phyloP scores from a whole-genome alignment of 2,797 vertebrate genomes.

The Phoxinus dragarum region DNA sequence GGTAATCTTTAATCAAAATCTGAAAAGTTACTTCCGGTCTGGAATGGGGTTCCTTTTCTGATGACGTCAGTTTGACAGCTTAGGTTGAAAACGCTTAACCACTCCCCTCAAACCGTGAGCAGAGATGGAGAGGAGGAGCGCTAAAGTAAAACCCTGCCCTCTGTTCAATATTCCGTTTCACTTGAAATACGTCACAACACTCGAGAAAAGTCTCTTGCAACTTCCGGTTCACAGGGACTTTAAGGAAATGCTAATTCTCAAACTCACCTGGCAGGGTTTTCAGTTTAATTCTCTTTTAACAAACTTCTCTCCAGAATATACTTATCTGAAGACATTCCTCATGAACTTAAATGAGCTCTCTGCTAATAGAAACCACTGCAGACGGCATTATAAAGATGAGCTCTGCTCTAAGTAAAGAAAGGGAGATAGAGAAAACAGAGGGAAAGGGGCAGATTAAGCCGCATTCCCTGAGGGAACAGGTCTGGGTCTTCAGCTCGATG shows the following conservation, averaged over 20 bases:
- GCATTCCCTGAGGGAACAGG: constrained; percentile 36
- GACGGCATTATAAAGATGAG: constrained; percentile 28
- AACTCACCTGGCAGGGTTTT: constrained; percentile 12
- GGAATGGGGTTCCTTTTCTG: too few relatives aligned
- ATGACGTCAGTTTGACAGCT: too few relatives aligned
- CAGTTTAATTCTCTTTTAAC: constrained; percentile 14
- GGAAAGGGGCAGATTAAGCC: constrained; percentile 33
- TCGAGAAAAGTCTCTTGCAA: too few relatives aligned
- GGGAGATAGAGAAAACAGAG: constrained; percentile 45
- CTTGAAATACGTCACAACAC: too few relatives aligned
- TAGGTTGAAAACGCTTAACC: too few relatives aligned
- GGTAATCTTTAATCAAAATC: too few relatives aligned
- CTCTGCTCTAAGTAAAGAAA: constrained; percentile 18
- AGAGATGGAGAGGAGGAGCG: too few relatives aligned
- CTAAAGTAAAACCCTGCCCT: too few relatives aligned
- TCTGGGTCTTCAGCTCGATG: constrained; percentile 54
- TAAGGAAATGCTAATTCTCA: constrained; percentile 2
- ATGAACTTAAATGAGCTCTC: constrained; percentile 33
- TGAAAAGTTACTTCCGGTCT: too few relatives aligned
- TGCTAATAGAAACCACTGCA: constrained; percentile 32
- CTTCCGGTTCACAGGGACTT: too few relatives aligned
- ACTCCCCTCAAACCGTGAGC: too few relatives aligned
- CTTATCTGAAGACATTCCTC: constrained; percentile 8
- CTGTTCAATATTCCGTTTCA: too few relatives aligned
- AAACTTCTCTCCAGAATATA: constrained; percentile 26